Evolutionary conservation across 2,113 vertebrate species (phyloP).

Genomic region (Sinocyclocheilus rhinocerous): DNA sequence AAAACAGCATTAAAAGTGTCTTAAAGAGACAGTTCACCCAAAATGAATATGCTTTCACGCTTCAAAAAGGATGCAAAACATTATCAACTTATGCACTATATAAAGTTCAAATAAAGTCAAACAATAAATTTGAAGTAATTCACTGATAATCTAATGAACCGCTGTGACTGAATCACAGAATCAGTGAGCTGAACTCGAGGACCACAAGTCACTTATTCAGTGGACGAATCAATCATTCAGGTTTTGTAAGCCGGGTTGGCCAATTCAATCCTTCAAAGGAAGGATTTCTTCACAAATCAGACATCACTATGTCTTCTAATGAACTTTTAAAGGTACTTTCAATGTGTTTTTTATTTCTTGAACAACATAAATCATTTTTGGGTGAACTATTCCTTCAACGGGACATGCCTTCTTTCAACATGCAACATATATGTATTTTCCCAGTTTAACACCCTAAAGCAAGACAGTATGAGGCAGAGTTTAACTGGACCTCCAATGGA

Average conservation of each 20-base stretch:
- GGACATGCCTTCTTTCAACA: background rate
- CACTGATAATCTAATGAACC: background rate
- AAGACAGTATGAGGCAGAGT: background rate
- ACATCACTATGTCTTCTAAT: no score
- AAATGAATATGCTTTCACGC: background rate
- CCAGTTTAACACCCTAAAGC: background rate
- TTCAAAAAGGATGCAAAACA: background rate
- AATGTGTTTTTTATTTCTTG: background rate
- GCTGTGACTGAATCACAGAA: no score
- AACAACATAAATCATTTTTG: background rate
- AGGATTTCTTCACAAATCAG: background rate
- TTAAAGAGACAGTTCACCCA: background rate
- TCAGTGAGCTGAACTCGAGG: background rate
- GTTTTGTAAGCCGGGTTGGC: background rate
- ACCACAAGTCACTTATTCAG: background rate
- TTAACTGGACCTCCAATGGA: slow-evolving; percentile 12
- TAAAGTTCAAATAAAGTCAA: background rate
- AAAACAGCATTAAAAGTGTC: background rate
- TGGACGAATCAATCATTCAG: background rate
- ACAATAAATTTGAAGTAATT: background rate
- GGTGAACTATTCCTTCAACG: background rate
- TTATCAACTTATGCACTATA: background rate
- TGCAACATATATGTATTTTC: no score
- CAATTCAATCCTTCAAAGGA: background rate
- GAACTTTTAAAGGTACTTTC: no score